Evolutionary conservation across 2,888 invertebrate species (phyloP).

Genomic region (Microctonus hyperodae): DNA sequence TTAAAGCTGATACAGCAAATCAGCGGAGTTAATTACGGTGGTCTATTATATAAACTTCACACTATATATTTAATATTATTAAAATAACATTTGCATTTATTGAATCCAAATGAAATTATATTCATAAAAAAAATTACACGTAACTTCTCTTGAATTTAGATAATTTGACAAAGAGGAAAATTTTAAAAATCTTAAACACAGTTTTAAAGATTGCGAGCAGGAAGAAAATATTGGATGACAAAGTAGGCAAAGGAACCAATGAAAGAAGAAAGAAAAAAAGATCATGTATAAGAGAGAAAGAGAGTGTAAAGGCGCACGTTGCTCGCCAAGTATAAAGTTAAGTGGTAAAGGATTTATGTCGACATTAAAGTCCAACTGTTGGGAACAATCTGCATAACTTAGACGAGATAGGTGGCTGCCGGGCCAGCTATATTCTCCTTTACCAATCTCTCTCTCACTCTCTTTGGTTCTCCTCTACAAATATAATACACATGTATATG

Average conservation of each 20-base stretch:
- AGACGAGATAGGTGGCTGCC: constrained; percentile 35
- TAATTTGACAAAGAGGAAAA: too few species aligned
- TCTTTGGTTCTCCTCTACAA: constrained; percentile 27
- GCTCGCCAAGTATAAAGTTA: constrained; percentile 58
- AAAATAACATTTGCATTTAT: neutral
- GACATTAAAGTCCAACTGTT: constrained; percentile 61
- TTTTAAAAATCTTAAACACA: too few species aligned
- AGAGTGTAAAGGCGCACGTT: constrained; percentile 41
- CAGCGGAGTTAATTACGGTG: neutral
- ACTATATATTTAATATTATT: neutral
- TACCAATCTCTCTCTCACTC: constrained; percentile 16
- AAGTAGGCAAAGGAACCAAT: neutral
- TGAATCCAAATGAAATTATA: too few species aligned
- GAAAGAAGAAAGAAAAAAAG: constrained; percentile 30
- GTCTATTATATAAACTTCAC: neutral
- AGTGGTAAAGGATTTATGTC: constrained; percentile 61
- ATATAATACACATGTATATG: constrained; percentile 18
- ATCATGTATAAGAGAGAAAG: constrained; percentile 4
- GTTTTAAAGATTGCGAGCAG: constrained; percentile 21
- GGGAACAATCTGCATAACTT: constrained; percentile 61
- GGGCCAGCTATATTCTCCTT: constrained; percentile 18
- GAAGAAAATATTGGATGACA: constrained; percentile 12
- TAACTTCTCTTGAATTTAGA: too few species aligned
- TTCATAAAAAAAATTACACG: too few species aligned
- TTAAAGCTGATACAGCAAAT: neutral